A percentile compares a stretch with the other conserved stretches of the same genome.
phyloP scores from a whole-genome alignment of 2,888 invertebrate species.

The Rhyacophila evoluta region DNA sequence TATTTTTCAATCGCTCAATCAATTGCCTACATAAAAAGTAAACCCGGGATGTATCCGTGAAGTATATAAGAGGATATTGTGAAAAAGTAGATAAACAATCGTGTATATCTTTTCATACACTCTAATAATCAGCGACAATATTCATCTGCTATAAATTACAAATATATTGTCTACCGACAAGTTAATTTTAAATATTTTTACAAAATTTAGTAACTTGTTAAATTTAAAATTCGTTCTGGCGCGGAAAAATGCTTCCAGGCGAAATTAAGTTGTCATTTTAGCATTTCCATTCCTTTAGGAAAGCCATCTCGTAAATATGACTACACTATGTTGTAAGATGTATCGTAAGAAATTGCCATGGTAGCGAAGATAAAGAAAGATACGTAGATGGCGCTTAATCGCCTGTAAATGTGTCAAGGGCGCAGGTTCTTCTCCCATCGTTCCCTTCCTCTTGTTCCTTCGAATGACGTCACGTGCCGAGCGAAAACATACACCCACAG shows the following conservation, averaged over 20 bases:
- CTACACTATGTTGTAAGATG: no score
- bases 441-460: neutral
- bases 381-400: neutral
- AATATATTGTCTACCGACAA: neutral
- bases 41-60: neutral
- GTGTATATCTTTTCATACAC: neutral
- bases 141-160: neutral
- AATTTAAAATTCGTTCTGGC: neutral
- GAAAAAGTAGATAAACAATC: no score
- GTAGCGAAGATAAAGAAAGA: neutral
- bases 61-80: neutral
- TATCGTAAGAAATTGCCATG: neutral
- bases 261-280: neutral
- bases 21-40: no score
- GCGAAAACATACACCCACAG: neutral
- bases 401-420: constrained; percentile 11
- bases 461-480: neutral
- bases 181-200: neutral
- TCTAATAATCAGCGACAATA: neutral
- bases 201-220: neutral
- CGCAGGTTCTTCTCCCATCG: neutral
- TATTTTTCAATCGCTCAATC: no score
- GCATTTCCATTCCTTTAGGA: neutral
- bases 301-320: no score
- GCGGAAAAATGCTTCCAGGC: neutral